Evolutionary conservation across 2,888 invertebrate species (phyloP), one percentile per base, ranked within the genome.

Genomic region (Sipha maydis): DNA sequence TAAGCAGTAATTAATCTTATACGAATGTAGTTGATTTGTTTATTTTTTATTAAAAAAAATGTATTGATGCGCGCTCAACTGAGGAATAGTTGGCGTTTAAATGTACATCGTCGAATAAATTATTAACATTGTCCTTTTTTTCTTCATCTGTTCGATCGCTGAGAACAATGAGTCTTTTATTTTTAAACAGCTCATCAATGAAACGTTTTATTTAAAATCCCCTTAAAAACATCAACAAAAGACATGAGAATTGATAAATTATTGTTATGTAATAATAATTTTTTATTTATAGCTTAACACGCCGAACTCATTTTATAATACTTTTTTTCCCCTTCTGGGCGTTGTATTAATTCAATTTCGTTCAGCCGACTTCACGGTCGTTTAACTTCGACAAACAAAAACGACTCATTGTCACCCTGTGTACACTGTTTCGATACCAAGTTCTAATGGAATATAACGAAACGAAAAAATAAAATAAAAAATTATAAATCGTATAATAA

Each of bases 301-400:
- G 61, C 61, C 25, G 80, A 34, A 38, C 69, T 69, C 25, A 28
- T 69, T 69, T 69, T 61, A 61, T 61, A 25, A 61, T 19, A 38
- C 9, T 67, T 82, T 67, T 82, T 69, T 79, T 28, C 41, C 25
- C 21, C 56, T 41, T 11, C n/a, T 28, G 0, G 31, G 21, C 25
- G 17, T 48, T 25, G 25, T 82, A 69, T 82, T 82, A 82, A 69
- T 82, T 69, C 67, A 19, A 82, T 82, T 82, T 82, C 31, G 82
- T 82, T 71, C 54, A n/a, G 28, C 54, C 14, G 71, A 71, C 71
- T 73, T 83, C 83, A 83, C 34, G 83, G 83, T 83, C 83, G 71
- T 83, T 71, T 83, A 83, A 83, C 83, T 71, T 34, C 8, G 48
- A 71, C 71, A 83, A 71, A 83, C 71, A 83, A 73, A 61, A 83